These are phyloP conservation scores for Tolmerus cingulatus DNA, from an alignment of 2,888 invertebrate species.

Conservation along the genomic window DNA sequence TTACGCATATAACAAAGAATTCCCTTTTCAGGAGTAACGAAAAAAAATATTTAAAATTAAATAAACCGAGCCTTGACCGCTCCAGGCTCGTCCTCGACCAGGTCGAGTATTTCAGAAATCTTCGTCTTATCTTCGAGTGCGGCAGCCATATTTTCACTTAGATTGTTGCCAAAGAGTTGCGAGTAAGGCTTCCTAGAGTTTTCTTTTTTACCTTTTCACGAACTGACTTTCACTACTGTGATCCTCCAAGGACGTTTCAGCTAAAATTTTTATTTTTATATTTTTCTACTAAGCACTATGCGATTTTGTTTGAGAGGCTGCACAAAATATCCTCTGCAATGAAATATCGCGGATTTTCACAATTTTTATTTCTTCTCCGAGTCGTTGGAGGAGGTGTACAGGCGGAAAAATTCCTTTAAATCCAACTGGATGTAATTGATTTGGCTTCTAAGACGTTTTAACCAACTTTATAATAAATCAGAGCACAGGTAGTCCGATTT, in stretches of 20 bases:
- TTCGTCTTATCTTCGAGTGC: not conserved
- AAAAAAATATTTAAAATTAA: not conserved
- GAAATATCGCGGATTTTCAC: not conserved
- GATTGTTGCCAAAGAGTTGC: not conserved
- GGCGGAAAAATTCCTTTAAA: not conserved
- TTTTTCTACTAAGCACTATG: not conserved
- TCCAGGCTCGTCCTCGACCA: not conserved
- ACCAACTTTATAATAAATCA: not conserved
- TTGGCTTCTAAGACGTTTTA: not conserved
- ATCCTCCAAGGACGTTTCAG: not conserved
- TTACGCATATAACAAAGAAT: not conserved
- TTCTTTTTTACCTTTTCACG: conserved; percentile 8
- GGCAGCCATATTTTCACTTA: conserved; percentile 32
- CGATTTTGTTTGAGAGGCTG: not conserved
- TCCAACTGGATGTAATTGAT: not conserved
- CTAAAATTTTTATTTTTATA: not conserved
- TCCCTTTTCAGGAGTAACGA: no score
- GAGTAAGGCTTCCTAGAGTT: not conserved
- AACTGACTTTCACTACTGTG: not conserved
- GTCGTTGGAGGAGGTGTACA: not conserved
- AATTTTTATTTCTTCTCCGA: not conserved
- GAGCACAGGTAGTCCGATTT: not conserved
- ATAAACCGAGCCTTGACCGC: not conserved
- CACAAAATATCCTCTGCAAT: not conserved
- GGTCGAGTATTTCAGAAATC: not conserved